phyloP scores from a whole-genome alignment of 2,888 invertebrate genomes.

The Rhagium mordax region DNA sequence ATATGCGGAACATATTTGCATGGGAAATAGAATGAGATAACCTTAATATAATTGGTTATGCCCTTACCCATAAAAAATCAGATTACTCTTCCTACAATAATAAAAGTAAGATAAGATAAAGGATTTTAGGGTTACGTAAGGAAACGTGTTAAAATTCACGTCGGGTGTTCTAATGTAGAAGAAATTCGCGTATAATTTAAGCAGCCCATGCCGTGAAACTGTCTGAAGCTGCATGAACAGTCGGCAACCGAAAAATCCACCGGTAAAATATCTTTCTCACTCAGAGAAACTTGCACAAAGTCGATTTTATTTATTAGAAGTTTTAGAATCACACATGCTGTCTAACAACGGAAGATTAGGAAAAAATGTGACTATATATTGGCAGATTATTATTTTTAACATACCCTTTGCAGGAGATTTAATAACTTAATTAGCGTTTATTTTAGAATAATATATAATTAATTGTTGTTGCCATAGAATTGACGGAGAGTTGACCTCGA shows the following conservation, averaged over 20 bases:
- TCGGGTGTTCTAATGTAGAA: slow-evolving; percentile 42
- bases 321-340: background rate
- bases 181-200: slow-evolving; percentile 45
- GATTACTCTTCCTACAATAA: slow-evolving; percentile 22
- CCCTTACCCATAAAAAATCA: slow-evolving; percentile 22
- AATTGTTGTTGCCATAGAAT: too few species aligned
- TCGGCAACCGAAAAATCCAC: slow-evolving; percentile 16
- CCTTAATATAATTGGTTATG: slow-evolving; percentile 25
- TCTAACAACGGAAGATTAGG: too few species aligned
- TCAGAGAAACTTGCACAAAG: background rate
- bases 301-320: background rate
- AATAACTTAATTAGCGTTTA: too few species aligned
- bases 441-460: too few species aligned
- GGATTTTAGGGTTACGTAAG: slow-evolving; percentile 32
- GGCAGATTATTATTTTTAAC: too few species aligned
- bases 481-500: too few species aligned
- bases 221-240: slow-evolving; percentile 18
- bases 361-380: too few species aligned
- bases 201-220: slow-evolving; percentile 29
- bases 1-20: slow-evolving; percentile 14
- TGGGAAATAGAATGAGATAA: slow-evolving; percentile 14
- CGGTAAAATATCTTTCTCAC: slow-evolving; percentile 19
- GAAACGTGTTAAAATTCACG: slow-evolving; percentile 46
- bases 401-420: too few species aligned
- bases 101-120: slow-evolving; percentile 30